Evolutionary conservation across 1,140 invertebrate species (phyloP), one percentile per base, ranked within the genome.

Genomic region (Drosophila auraria): DNA sequence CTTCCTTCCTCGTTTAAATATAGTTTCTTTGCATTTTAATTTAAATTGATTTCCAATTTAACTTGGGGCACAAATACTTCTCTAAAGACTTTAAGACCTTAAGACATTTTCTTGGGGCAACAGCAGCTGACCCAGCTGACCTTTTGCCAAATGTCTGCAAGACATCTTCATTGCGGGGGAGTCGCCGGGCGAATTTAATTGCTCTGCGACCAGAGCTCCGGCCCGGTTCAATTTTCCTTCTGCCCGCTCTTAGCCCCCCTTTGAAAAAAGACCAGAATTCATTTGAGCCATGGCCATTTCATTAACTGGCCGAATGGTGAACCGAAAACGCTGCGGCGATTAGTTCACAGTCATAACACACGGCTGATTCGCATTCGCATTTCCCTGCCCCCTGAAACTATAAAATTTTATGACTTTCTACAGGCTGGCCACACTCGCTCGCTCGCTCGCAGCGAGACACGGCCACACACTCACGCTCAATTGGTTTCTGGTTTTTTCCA

Each of bases 391-490:
- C 72, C 61, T 60, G 71, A 65, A 89, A 91, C 86, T 90, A 90
- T 90, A 84, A 90, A 90, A 90, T 90, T 90, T 90, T 90, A 90
- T 82, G 86, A 86, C 82, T 86, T 89, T 90, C 86, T 80, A 80
- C 71, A 70, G 71, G 70, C 56, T 53, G 63, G 65, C 23, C 64
- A 44, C 17, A 47, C 33, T n/a, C 73, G 23, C 62, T 63, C 59
- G 23, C 62, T 63, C 59, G 47, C 44, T 64, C 56, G 60, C 42
- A 30, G 8, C 51, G 36, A 54, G 60, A 70, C 56, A 73, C 50
- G 73, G 49, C 53, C 66, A 63, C 61, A 69, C 61, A 70, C 71
- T 45, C 80, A 75, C 79, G 86, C 82, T 89, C 86, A 90, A 89
- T 90, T 90, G 86, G 86, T 90, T 90, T 90, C 47, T 73, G 82